phyloP scores from a whole-genome alignment of 2,113 vertebrate genomes.

The Rhabdomys dilectus region DNA sequence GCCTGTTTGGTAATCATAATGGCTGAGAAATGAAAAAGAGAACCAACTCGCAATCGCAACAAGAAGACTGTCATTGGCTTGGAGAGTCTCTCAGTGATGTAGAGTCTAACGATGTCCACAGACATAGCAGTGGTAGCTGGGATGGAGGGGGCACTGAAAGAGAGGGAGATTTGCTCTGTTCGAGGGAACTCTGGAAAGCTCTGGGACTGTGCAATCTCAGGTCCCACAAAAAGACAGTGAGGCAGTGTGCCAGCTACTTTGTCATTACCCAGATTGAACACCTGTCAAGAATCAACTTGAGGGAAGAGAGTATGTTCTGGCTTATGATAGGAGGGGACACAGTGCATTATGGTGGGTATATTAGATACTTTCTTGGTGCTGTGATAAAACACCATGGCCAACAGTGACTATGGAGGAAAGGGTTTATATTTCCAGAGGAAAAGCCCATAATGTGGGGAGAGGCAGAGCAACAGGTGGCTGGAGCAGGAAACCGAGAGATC shows the following conservation, averaged over 20 bases:
- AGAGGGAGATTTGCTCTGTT: not conserved
- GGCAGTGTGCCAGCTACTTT: not conserved
- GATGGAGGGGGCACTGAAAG: too few species aligned
- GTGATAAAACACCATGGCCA: too few species aligned
- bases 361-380: not conserved
- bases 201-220: not conserved
- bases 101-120: not conserved
- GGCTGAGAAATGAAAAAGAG: slow-evolving; percentile 30
- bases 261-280: not conserved
- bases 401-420: too few species aligned
- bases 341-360: not conserved
- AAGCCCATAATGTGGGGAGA: too few species aligned
- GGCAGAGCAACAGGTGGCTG: not conserved
- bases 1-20: not conserved
- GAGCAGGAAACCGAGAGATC: not conserved
- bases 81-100: not conserved
- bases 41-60: not conserved
- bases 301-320: not conserved
- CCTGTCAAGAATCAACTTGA: not conserved
- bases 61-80: not conserved
- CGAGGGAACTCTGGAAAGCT: not conserved
- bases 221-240: not conserved
- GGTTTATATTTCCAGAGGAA: not conserved
- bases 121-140: not conserved
- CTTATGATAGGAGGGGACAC: not conserved